Evolutionary conservation across 1,140 invertebrate species (phyloP).

Genomic region (Hermetia illucens): DNA sequence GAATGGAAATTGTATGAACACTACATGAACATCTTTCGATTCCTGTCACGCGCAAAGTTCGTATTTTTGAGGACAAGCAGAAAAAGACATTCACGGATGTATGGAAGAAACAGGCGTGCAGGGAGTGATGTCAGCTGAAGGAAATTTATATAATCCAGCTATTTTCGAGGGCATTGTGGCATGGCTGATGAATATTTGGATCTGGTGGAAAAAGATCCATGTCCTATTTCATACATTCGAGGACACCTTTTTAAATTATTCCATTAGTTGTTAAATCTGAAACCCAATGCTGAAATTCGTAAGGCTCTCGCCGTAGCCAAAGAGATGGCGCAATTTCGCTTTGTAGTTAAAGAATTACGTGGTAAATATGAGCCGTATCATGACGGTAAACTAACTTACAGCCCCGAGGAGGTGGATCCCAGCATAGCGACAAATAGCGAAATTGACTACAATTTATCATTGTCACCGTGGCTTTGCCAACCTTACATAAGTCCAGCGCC

Average conservation of each 20-base stretch:
- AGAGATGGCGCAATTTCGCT: constrained; percentile 58
- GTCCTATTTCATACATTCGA: constrained; percentile 76
- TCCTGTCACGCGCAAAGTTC: constrained; percentile 92
- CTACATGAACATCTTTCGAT: constrained; percentile 55
- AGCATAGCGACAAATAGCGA: constrained; percentile 23
- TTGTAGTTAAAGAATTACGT: constrained; percentile 50
- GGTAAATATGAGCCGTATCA: constrained; percentile 58
- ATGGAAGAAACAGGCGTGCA: constrained; percentile 72
- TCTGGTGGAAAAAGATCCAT: constrained; percentile 69
- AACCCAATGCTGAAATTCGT: constrained; percentile 64
- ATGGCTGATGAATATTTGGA: constrained; percentile 83
- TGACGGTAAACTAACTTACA: constrained; percentile 35
- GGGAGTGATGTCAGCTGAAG: constrained; percentile 86
- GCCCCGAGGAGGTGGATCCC: constrained; percentile 27
- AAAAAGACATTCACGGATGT: constrained; percentile 86
- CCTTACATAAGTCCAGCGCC: constrained; percentile 74
- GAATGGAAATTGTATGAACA: too few relatives aligned
- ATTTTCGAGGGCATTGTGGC: constrained; percentile 79
- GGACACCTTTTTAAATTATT: constrained; percentile 96
- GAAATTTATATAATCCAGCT: constrained; percentile 89
- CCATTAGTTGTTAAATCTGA: constrained; percentile 82
- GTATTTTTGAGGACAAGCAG: constrained; percentile 76
- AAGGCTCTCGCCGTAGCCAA: constrained; percentile 59
- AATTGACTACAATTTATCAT: constrained; percentile 46
- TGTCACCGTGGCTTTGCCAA: constrained; percentile 87